A percentile compares a stretch with the other conserved stretches of the same genome.
phyloP scores from a whole-genome alignment of 53 echinoderm and acorn worm genomes.

The Echinarachnius parma region DNA sequence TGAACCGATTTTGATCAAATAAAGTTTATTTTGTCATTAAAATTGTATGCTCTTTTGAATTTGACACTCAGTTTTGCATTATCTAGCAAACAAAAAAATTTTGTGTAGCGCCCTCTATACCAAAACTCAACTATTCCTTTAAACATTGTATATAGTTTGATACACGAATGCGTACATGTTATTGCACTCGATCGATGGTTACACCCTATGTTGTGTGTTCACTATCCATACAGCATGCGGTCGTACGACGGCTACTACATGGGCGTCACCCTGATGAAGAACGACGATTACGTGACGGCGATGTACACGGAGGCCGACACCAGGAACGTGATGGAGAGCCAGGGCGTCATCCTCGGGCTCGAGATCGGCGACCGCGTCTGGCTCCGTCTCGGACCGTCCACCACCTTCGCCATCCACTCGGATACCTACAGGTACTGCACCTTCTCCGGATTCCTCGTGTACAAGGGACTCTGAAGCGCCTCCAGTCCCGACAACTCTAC shows the following conservation, averaged over 20 bases:
- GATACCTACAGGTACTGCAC: constrained; percentile 62
- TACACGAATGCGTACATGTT: too few relatives aligned
- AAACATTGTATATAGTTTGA: too few relatives aligned
- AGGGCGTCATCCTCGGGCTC: constrained; percentile 58
- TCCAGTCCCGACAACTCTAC: too few relatives aligned
- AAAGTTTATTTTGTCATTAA: too few relatives aligned
- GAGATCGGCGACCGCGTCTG: constrained; percentile 61
- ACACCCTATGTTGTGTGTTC: too few relatives aligned
- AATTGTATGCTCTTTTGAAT: too few relatives aligned
- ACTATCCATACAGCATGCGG: constrained; percentile 64
- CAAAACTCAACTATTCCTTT: too few relatives aligned
- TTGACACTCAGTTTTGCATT: too few relatives aligned
- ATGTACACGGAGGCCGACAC: constrained; percentile 33
- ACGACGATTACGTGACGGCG: constrained; percentile 32
- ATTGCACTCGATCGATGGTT: too few relatives aligned
- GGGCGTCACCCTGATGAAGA: constrained; percentile 69
- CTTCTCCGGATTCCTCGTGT: constrained; percentile 86
- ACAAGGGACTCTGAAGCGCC: constrained; percentile 44
- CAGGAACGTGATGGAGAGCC: constrained; percentile 72
- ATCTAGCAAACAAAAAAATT: too few relatives aligned
- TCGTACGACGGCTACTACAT: constrained; percentile 59
- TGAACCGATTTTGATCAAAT: too few relatives aligned
- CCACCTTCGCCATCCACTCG: constrained; percentile 53
- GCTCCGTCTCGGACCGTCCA: constrained; percentile 54
- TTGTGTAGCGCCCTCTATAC: too few relatives aligned